A percentile compares a stretch with the other conserved stretches of the same genome.
Conservation (phyloP, 35 echinoderm and acorn worm species). For the Strongylocentrotus purpuratus region DNA sequence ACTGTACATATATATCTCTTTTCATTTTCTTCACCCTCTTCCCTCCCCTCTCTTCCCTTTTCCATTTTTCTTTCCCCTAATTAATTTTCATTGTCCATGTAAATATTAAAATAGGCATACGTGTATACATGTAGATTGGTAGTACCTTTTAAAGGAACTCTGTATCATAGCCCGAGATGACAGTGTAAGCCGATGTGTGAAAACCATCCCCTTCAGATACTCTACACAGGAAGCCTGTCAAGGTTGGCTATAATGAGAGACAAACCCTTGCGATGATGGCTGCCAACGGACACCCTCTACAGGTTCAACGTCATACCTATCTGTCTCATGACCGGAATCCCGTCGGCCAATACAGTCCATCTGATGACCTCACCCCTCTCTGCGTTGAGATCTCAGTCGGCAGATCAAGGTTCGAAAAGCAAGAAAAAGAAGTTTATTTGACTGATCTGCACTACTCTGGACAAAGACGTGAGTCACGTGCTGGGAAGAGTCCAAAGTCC, state of each 20-base stretch:
- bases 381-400: background rate
- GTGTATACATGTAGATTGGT: background rate
- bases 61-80: no score
- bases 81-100: no score
- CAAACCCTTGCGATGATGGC: background rate
- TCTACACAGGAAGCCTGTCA: background rate
- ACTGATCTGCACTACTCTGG: background rate
- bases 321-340: conserved; percentile 6
- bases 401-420: background rate
- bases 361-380: background rate
- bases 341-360: background rate
- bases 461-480: background rate
- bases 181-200: background rate
- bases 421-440: background rate
- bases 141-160: background rate
- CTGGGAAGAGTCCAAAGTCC: background rate
- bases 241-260: background rate
- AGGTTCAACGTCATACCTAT: background rate
- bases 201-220: background rate
- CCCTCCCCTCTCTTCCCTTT: no score
- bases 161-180: background rate
- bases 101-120: no score
- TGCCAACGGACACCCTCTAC: background rate
- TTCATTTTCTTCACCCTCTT: no score
- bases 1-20: no score